Evolutionary conservation across 1,140 invertebrate genomes (phyloP), one percentile per base, ranked within the genome.

Genomic region (Aporrectodea caliginosa): DNA sequence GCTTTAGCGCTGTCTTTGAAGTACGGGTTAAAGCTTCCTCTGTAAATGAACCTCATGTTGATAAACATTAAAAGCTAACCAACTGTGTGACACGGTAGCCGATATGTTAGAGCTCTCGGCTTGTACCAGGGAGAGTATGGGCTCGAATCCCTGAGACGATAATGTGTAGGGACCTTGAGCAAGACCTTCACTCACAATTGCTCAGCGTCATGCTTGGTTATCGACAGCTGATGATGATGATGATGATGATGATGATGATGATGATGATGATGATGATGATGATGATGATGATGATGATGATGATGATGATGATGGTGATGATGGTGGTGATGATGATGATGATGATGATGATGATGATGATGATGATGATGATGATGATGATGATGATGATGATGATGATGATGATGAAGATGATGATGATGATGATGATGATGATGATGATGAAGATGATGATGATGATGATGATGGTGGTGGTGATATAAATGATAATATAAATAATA

Each of bases 251-350:
- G 70, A 72, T 29, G 70, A 72, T 12, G n/a, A 72, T 29, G n/a
- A 72, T 72, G 31, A 32, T 72, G 70, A 72, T 72, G 70, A 72
- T 29, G 70, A 72, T 72, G n/a, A 32, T 27, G 70, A 72, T 29
- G 31, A 72, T 29, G 70, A 72, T 29, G 70, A 72, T 29, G 70
- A 72, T 29, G 70, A 72, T 72, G 70, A 72, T 72, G 6, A 72
- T 72, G 70, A 72, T 72, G 31, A 72, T 32, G 6, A 72, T 29
- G 6, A 72, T 32, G 70, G 27, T 72, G 70, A 29, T 72, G n/a
- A 72, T 27, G 70, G 14, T 72, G 70, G 14, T 72, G 70, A 29
- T 72, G 70, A 29, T 72, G 70, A 29, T 72, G n/a, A 32, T 72
- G 70, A 29, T 29, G 70, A 29, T 72, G 70, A 29, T 72, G 70